Evolutionary conservation across 2,888 invertebrate genomes (phyloP).

Genomic region (Zygothrica quintamaculata): DNA sequence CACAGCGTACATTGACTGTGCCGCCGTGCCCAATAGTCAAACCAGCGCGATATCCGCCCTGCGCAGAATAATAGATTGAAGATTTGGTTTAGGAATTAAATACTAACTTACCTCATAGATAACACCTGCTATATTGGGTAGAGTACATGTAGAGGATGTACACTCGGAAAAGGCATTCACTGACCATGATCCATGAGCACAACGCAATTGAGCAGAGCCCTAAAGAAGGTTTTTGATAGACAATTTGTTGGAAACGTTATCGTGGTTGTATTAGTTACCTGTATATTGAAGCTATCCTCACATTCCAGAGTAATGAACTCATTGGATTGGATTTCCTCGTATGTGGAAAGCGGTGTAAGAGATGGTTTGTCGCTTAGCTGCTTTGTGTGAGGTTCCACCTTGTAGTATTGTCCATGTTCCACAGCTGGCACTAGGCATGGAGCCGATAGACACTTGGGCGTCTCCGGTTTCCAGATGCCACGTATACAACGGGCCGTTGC

Average conservation of each 20-base stretch:
- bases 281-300: slow-evolving; percentile 87
- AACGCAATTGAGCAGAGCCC: slow-evolving; percentile 90
- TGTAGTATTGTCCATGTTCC: slow-evolving; percentile 88
- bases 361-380: slow-evolving; percentile 80
- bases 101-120: slow-evolving; percentile 79
- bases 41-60: slow-evolving; percentile 91
- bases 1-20: slow-evolving; percentile 90
- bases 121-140: slow-evolving; percentile 82
- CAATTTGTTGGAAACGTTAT: no score
- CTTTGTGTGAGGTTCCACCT: slow-evolving; percentile 81
- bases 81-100: accelerated
- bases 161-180: slow-evolving; percentile 91
- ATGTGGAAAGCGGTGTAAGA: slow-evolving; percentile 81
- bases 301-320: slow-evolving; percentile 91
- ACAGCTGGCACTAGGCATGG: slow-evolving; percentile 90
- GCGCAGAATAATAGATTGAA: not conserved
- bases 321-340: slow-evolving; percentile 87
- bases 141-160: slow-evolving; percentile 86
- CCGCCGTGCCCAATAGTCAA: slow-evolving; percentile 93
- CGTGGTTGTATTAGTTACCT: no score
- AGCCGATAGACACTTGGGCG: slow-evolving; percentile 91
- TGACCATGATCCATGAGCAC: slow-evolving; percentile 93
- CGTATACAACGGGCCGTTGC: slow-evolving; percentile 92
- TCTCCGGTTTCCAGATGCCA: slow-evolving; percentile 93
- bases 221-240: slow-evolving; percentile 70